A percentile compares a stretch with the other conserved stretches of the same genome.
phyloP scores from a whole-genome alignment of 2,888 invertebrate species.

The Drosophila meridiana region DNA sequence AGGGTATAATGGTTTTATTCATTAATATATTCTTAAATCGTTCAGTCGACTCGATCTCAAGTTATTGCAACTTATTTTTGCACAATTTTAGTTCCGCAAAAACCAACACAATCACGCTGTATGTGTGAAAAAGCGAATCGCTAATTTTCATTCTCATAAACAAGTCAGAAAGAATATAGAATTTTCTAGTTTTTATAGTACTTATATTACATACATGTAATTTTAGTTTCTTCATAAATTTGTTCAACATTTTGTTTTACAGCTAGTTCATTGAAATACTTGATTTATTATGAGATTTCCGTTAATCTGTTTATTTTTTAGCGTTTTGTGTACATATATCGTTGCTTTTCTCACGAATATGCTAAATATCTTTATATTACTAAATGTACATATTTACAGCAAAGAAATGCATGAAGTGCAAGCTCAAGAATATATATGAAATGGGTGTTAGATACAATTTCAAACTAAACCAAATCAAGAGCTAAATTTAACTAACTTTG shows the following conservation, averaged over 20 bases:
- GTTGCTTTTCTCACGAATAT: conserved; percentile 11
- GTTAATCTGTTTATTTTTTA: conserved; percentile 36
- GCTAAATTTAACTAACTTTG: conserved; percentile 48
- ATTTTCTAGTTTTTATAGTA: not conserved
- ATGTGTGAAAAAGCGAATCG: not conserved
- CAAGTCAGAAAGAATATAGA: not conserved
- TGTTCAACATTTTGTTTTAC: not conserved
- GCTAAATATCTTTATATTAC: conserved; percentile 26
- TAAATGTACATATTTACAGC: conserved; percentile 73
- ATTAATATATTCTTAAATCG: not conserved
- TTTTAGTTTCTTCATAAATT: not conserved
- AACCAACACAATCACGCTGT: not conserved
- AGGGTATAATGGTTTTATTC: no score
- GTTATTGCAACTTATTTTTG: not conserved
- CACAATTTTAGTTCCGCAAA: not conserved
- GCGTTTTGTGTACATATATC: conserved; percentile 20
- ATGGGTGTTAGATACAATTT: conserved; percentile 51
- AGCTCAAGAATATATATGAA: conserved; percentile 44
- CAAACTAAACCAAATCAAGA: conserved; percentile 42
- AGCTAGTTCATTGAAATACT: not conserved
- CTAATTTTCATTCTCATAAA: not conserved
- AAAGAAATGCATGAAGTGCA: conserved; percentile 30
- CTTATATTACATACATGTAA: not conserved
- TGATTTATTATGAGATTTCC: conserved; percentile 45
- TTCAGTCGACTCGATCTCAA: not conserved